Percentiles rank a stretch among this genome's conserved stretches.
These are phyloP conservation scores for Mesoclemmys tuberculata DNA, from an alignment of 2,113 vertebrate species.

Conservation along the genomic window DNA sequence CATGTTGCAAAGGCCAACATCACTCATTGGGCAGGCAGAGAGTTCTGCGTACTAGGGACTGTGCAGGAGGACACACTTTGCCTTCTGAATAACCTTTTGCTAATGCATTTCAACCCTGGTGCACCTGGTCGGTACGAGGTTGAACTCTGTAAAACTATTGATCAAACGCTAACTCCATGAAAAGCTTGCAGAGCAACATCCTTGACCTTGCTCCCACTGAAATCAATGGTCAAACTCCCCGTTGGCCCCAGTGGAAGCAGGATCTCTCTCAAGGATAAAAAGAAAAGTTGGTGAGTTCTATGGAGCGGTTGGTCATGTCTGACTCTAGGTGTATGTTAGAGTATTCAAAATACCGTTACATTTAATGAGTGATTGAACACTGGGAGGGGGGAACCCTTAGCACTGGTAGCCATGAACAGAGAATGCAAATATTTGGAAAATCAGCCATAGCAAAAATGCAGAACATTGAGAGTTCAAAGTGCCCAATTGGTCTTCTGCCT, in stretches of 20 bases:
- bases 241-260: not conserved
- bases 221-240: not conserved
- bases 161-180: not conserved
- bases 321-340: not conserved
- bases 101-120: not conserved
- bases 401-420: not conserved
- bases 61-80: not conserved
- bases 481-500: not conserved
- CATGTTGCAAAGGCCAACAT: conserved; percentile 6
- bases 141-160: conserved; percentile 29
- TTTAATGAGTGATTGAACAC: fast-evolving
- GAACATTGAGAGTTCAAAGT: not conserved
- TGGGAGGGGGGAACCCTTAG: not conserved
- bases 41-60: not conserved
- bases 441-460: not conserved
- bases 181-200: not conserved
- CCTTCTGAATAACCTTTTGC: conserved; percentile 40
- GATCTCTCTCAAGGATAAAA: not conserved
- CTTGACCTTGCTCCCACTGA: not conserved
- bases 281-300: not conserved
- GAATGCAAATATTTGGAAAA: not conserved
- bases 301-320: not conserved
- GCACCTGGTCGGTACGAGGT: not conserved
- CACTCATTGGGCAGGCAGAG: conserved; percentile 25
- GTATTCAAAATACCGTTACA: not conserved